phyloP scores from a whole-genome alignment of 1,140 invertebrate species.

The Papilio polytes region DNA sequence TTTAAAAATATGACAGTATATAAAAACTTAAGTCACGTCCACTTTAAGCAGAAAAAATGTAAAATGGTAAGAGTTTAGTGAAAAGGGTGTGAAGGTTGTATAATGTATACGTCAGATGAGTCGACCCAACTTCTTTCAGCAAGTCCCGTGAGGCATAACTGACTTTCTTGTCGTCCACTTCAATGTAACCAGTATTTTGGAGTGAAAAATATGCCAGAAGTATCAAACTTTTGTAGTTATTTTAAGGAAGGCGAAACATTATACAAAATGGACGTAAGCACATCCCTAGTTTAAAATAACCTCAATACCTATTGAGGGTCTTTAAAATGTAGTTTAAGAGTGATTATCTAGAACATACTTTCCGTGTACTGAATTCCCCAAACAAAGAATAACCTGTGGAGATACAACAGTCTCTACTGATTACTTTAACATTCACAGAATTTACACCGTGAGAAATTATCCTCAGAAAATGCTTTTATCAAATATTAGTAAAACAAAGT shows the following conservation, averaged over 20 bases:
- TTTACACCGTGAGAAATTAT: background rate
- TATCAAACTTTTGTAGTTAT: conserved; percentile 47
- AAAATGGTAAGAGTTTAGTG: conserved; percentile 53
- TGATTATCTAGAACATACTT: too few species aligned
- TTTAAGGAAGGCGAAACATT: background rate
- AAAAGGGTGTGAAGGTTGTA: conserved; percentile 62
- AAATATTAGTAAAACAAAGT: background rate
- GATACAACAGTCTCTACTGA: background rate
- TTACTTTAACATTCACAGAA: background rate
- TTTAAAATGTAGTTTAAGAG: too few species aligned
- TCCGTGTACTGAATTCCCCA: too few species aligned
- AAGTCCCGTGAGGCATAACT: conserved; percentile 59
- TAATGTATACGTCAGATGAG: conserved; percentile 62
- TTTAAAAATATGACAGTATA: background rate
- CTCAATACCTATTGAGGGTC: too few species aligned
- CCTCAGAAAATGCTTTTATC: background rate
- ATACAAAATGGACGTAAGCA: too few species aligned
- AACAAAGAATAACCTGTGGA: too few species aligned
- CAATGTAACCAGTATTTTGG: conserved; percentile 45
- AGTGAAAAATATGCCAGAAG: background rate
- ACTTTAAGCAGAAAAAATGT: conserved; percentile 41
- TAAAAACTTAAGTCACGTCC: background rate
- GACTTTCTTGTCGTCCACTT: conserved; percentile 60
- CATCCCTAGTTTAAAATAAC: too few species aligned
- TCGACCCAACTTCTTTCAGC: conserved; percentile 69